phyloP scores from a whole-genome alignment of 2,888 invertebrate species.

The Drosophila recens region DNA sequence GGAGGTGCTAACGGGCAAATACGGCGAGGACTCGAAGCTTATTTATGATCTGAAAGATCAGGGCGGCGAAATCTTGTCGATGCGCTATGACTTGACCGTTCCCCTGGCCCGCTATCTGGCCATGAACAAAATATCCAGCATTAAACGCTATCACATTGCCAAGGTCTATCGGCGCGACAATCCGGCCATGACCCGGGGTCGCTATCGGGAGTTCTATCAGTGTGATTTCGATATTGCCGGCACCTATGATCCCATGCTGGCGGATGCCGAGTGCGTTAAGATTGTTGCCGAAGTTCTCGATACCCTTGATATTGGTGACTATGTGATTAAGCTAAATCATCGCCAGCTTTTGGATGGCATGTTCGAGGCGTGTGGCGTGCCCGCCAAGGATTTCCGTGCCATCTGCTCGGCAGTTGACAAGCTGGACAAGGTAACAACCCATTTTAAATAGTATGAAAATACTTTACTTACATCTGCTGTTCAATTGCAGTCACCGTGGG shows the following conservation, averaged over 20 bases:
- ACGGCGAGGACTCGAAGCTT: conserved; percentile 99
- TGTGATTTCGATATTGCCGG: conserved; percentile 99
- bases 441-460: no score
- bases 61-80: conserved; percentile 97
- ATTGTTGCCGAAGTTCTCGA: conserved; percentile 96
- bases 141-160: conserved; percentile 99
- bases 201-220: conserved; percentile 99
- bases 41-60: conserved; percentile 99
- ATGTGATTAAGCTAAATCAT: conserved; percentile 97
- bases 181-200: conserved; percentile 97
- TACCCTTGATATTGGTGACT: conserved; percentile 93
- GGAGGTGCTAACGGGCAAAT: conserved; percentile 99
- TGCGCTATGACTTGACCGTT: conserved; percentile 99
- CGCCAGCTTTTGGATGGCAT: conserved; percentile 97
- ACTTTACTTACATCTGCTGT: neutral
- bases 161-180: conserved; percentile 99
- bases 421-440: conserved; percentile 93
- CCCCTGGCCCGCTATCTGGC: conserved; percentile 99
- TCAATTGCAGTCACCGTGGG: conserved; percentile 92
- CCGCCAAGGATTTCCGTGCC: conserved; percentile 93
- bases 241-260: conserved; percentile 97
- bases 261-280: conserved; percentile 98
- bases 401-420: conserved; percentile 99
- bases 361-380: conserved; percentile 98
- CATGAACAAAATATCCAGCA: conserved; percentile 97